Evolutionary conservation across 1,140 invertebrate genomes (phyloP).

Genomic region (Panagrolaimus sp.): DNA sequence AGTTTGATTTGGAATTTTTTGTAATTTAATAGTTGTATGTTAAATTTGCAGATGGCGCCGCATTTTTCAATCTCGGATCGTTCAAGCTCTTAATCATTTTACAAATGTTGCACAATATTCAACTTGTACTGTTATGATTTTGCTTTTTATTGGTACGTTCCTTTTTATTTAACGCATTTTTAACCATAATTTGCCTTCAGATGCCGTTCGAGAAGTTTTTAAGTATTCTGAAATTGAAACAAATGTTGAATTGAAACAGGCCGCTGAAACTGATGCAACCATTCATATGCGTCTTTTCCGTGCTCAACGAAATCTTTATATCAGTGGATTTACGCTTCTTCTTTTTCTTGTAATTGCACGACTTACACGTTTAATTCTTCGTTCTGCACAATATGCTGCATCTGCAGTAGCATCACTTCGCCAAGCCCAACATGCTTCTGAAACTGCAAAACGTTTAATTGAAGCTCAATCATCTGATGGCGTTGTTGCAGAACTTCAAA

Average conservation of each 20-base stretch:
- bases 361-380: no score
- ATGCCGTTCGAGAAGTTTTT: constrained; percentile 87
- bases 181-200: constrained; percentile 63
- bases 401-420: no score
- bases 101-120: constrained; percentile 62
- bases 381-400: no score
- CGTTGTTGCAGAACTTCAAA: no score
- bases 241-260: constrained; percentile 64
- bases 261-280: constrained; percentile 80
- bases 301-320: constrained; percentile 94
- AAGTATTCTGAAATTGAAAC: constrained; percentile 70
- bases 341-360: constrained; percentile 64
- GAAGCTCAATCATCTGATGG: no score
- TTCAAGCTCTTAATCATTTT: constrained; percentile 74
- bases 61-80: constrained; percentile 84
- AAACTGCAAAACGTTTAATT: no score
- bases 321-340: constrained; percentile 87
- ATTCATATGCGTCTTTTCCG: constrained; percentile 83
- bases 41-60: constrained; percentile 75
- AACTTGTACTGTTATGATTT: constrained; percentile 66
- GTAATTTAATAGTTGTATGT: constrained; percentile 14
- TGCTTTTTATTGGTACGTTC: constrained; percentile 67
- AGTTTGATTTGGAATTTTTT: constrained; percentile 26
- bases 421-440: no score
- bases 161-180: no score